phyloP scores from a whole-genome alignment of 2,797 vertebrate species.

The Tangara arthus region DNA sequence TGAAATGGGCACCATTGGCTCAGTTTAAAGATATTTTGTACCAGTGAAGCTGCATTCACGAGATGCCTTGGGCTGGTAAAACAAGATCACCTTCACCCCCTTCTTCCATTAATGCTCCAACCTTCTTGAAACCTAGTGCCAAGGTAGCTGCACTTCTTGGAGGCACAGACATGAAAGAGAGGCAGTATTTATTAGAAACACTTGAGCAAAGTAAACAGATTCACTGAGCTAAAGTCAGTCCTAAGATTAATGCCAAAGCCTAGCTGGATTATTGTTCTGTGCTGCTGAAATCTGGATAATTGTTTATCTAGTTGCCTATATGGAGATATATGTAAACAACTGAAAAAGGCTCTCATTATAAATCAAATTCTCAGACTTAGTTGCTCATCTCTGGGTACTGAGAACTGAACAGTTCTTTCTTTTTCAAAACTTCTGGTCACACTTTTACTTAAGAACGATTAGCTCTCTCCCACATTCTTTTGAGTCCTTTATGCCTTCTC shows the following conservation, averaged over 20 bases:
- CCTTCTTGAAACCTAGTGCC: neutral
- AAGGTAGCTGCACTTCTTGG: neutral
- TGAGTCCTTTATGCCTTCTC: neutral
- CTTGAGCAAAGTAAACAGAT: neutral
- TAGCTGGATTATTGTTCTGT: neutral
- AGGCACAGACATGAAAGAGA: neutral
- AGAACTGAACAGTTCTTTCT: neutral
- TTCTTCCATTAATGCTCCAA: neutral
- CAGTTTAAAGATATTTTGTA: neutral
- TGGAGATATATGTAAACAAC: neutral
- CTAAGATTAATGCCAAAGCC: neutral
- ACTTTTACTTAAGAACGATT: neutral
- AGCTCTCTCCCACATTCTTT: neutral
- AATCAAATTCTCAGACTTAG: neutral
- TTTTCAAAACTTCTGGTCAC: neutral
- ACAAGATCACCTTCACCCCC: neutral
- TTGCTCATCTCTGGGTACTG: neutral
- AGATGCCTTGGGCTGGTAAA: neutral
- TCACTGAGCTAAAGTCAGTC: neutral
- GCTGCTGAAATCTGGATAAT: neutral
- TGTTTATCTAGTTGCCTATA: neutral
- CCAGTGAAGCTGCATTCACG: accelerated
- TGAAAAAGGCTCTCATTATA: neutral
- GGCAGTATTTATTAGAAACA: neutral
- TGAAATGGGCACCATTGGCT: neutral